Evolutionary conservation across 2,113 vertebrate genomes (phyloP), one percentile per base, ranked within the genome.

Genomic region (Rissa tridactyla): DNA sequence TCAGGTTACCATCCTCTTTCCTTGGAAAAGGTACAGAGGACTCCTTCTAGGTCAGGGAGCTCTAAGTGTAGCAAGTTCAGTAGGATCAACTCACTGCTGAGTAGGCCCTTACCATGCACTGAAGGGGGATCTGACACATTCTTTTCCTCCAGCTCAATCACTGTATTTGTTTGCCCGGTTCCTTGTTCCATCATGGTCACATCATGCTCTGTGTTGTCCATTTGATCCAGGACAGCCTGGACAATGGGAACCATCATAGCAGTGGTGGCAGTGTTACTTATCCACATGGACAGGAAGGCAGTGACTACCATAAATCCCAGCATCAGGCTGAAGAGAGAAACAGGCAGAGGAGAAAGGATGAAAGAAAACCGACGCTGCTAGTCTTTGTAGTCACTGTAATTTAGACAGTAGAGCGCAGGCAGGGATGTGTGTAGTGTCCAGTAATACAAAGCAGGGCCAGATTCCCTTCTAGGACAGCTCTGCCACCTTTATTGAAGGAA

Each of bases 171-270:
- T 69, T 97, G 96, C 11, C 92, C 95, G 0, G 81, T 4, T 51
- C 69, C 54, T 84, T 73, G 86, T 30, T 97, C 98, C 40, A 73
- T 64, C 65, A 68, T 44, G 29, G 92, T 69, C 1, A 89, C 12
- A 18, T 98, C 98, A 18, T 32, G 7, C 8, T 98, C 98, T 0
- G 97, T 93, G 44, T n/a, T 97, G 90, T 98, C 97, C 89, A 99
- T 98, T 97, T 99, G 99, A 68, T 98, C 96, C 76, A 99, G 96
- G 69, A 99, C 98, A 2, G 99, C 99, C 95, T 99, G 99, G 62
- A 99, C 98, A 15, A 99, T 99, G 69, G 99, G 99, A 73, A 99
- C 98, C 99, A 99, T 99, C 99, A 99, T 99, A 82, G 99, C 99
- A 2, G 99, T 99, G 86, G 99, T 99, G 51, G 99, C 99, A 1